A percentile compares a stretch with the other conserved stretches of the same genome.
phyloP scores from a whole-genome alignment of 2,797 vertebrate genomes.

The Cuniculus paca region DNA sequence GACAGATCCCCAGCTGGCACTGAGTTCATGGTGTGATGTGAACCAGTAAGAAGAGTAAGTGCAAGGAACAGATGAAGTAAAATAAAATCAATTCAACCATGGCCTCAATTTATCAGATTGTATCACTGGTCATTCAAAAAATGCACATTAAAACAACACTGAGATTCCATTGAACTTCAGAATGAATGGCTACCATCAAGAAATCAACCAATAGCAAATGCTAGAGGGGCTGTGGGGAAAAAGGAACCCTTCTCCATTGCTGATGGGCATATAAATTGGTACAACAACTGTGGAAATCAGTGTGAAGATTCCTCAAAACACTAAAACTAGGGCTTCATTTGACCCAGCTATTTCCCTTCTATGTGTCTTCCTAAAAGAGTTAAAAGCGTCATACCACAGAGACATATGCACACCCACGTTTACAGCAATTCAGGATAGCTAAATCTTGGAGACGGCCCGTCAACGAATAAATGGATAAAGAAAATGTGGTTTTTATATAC shows the following conservation, averaged over 20 bases:
- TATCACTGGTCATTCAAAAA: not conserved
- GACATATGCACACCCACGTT: not conserved
- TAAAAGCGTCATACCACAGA: not conserved
- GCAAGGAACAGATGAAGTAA: not conserved
- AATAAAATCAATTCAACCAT: not conserved
- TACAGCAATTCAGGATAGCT: not conserved
- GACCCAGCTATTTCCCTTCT: not conserved
- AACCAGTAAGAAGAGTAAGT: not conserved
- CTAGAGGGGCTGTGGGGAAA: not conserved
- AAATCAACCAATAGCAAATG: not conserved
- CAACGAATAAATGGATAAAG: not conserved
- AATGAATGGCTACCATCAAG: not conserved
- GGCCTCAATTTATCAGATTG: not conserved
- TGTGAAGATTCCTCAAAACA: not conserved
- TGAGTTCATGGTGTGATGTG: not conserved
- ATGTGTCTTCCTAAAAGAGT: not conserved
- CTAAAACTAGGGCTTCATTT: not conserved
- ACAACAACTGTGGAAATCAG: not conserved
- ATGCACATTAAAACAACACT: not conserved
- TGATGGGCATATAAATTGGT: not conserved
- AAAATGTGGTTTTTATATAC: not conserved
- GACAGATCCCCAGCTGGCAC: not conserved
- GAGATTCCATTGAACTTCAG: not conserved
- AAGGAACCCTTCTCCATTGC: not conserved
- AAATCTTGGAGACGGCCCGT: not conserved